Conservation (phyloP, 2,888 invertebrate genomes). For the Tetropium fuscum region DNA sequence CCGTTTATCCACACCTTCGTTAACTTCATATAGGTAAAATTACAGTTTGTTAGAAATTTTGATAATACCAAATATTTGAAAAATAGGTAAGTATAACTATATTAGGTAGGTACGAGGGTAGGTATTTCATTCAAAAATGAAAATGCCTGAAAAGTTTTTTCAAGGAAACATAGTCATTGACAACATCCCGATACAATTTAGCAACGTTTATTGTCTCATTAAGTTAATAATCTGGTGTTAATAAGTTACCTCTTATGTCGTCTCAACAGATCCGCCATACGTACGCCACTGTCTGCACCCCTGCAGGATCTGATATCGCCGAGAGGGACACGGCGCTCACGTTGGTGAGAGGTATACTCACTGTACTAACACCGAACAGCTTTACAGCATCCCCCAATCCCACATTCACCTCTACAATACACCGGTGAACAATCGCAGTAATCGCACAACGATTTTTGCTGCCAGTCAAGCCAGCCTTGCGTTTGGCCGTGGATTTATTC, state of each 20-base stretch:
- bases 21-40: too few species aligned
- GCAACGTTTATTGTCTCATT: too few species aligned
- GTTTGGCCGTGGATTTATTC: constrained; percentile 30
- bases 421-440: constrained; percentile 41
- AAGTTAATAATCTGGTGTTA: too few species aligned
- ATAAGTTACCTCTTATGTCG: constrained; percentile 1
- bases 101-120: too few species aligned
- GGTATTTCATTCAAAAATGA: too few species aligned
- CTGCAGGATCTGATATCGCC: constrained; percentile 30
- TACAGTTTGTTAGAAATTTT: too few species aligned
- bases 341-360: constrained; percentile 35
- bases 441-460: constrained; percentile 37
- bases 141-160: too few species aligned
- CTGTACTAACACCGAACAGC: constrained; percentile 39
- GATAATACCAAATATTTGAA: too few species aligned
- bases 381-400: constrained; percentile 33
- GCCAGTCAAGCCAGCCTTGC: constrained; percentile 32
- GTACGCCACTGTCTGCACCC: constrained; percentile 25
- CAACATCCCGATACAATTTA: too few species aligned
- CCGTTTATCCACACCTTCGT: too few species aligned
- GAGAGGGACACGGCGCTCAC: constrained; percentile 37
- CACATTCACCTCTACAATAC: constrained; percentile 32
- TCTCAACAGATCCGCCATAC: background rate
- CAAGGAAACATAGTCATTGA: too few species aligned
- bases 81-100: too few species aligned